phyloP scores from a whole-genome alignment of 2,113 vertebrate species.

The Heterocephalus glaber region DNA sequence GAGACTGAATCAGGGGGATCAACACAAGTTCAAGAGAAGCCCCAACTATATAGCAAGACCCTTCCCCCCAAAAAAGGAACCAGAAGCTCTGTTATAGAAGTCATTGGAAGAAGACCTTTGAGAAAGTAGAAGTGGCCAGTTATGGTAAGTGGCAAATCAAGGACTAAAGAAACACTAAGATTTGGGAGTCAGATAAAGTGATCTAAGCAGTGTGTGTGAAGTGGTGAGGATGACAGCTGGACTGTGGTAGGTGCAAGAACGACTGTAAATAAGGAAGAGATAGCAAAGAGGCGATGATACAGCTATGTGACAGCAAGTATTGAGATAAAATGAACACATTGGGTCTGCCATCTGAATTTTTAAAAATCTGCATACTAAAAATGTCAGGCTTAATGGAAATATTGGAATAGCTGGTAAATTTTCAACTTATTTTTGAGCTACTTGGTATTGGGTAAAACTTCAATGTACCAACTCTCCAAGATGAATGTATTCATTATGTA shows the following conservation, averaged over 20 bases:
- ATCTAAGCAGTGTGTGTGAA: not conserved
- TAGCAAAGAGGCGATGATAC: not conserved
- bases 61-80: no score
- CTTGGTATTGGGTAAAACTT: no score
- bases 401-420: no score
- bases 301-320: not conserved
- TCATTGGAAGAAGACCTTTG: slow-evolving; percentile 36
- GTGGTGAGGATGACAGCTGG: not conserved
- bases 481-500: no score
- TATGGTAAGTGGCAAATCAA: slow-evolving; percentile 25
- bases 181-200: slow-evolving; percentile 26
- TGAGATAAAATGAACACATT: slow-evolving; percentile 21
- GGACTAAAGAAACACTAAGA: slow-evolving; percentile 23
- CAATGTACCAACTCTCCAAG: no score
- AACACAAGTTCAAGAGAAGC: no score
- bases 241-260: not conserved
- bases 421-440: no score
- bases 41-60: no score
- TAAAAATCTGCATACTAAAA: not conserved
- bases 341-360: not conserved
- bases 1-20: no score
- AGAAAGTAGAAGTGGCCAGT: slow-evolving; percentile 52
- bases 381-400: no score
- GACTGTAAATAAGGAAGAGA: slow-evolving; percentile 4
- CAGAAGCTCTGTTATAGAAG: slow-evolving; percentile 15